A percentile compares a stretch with the other conserved stretches of the same genome.
Evolutionary conservation across 2,888 invertebrate species (phyloP).

Genomic region (Drosophila nr. perissopoda): DNA sequence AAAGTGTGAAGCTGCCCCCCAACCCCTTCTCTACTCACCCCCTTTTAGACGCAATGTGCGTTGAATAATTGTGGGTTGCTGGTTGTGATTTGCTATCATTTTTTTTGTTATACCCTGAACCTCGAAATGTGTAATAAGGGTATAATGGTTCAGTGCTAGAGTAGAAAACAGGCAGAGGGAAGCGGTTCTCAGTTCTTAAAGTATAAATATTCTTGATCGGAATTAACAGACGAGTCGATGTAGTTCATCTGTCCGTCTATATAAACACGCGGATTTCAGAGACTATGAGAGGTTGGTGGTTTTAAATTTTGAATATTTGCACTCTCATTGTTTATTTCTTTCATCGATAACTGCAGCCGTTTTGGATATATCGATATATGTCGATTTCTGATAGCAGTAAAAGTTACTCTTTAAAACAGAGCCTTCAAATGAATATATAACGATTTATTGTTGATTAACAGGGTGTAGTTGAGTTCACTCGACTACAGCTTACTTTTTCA

Average conservation of each 20-base stretch:
- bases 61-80: conserved; percentile 74
- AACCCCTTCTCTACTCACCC: neutral
- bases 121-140: neutral
- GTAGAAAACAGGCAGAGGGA: neutral
- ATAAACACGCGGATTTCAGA: too few relatives aligned
- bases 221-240: neutral
- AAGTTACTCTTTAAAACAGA: too few relatives aligned
- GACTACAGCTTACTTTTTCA: conserved; percentile 1
- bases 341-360: too few relatives aligned
- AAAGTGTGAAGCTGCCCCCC: conserved; percentile 47
- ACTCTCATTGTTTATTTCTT: too few relatives aligned
- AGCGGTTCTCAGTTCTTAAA: neutral
- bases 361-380: too few relatives aligned
- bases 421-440: too few relatives aligned
- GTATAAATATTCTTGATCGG: neutral
- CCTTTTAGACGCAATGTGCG: conserved; percentile 60
- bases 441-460: too few relatives aligned
- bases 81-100: conserved; percentile 63
- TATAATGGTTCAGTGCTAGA: neutral
- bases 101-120: neutral
- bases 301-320: too few relatives aligned
- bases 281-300: too few relatives aligned
- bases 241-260: neutral
- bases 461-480: neutral
- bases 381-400: too few relatives aligned